Conservation (phyloP, 2,113 vertebrate genomes). For the Callipepla squamata region DNA sequence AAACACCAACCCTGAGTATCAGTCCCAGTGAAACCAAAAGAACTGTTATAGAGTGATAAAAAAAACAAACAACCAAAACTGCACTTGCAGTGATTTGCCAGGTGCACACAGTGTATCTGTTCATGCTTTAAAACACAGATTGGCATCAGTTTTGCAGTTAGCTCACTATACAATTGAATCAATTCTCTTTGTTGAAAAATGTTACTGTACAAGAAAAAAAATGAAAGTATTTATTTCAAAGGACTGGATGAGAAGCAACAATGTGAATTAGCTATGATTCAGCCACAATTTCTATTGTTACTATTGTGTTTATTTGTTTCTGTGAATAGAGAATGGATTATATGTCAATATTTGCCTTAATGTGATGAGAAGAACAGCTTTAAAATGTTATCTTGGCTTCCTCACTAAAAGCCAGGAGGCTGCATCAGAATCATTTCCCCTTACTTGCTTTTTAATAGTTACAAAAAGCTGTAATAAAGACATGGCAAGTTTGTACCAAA, state of each 20-base stretch:
- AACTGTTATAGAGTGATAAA: background rate
- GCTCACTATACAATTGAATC: conserved; percentile 8
- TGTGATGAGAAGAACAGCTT: background rate
- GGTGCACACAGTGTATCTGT: background rate
- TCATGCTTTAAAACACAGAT: background rate
- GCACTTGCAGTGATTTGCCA: background rate
- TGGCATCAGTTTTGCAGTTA: conserved; percentile 14
- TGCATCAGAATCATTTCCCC: background rate
- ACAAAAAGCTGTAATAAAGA: background rate
- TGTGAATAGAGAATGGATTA: background rate
- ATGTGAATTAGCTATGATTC: background rate
- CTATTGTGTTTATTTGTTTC: conserved; percentile 14
- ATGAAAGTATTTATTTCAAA: conserved; percentile 30
- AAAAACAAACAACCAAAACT: background rate
- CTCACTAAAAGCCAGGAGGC: background rate
- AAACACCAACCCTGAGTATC: background rate
- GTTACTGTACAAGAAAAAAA: background rate
- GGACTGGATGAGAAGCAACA: background rate
- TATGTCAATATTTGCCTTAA: background rate
- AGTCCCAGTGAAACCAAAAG: background rate
- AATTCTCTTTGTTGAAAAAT: background rate
- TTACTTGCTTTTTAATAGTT: background rate
- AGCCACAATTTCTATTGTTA: conserved; percentile 9
- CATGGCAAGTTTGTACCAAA: background rate
- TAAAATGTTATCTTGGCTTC: background rate